These are phyloP conservation scores for Mermis nigrescens DNA, from an alignment of 2,888 invertebrate genomes.

Conservation along the genomic window DNA sequence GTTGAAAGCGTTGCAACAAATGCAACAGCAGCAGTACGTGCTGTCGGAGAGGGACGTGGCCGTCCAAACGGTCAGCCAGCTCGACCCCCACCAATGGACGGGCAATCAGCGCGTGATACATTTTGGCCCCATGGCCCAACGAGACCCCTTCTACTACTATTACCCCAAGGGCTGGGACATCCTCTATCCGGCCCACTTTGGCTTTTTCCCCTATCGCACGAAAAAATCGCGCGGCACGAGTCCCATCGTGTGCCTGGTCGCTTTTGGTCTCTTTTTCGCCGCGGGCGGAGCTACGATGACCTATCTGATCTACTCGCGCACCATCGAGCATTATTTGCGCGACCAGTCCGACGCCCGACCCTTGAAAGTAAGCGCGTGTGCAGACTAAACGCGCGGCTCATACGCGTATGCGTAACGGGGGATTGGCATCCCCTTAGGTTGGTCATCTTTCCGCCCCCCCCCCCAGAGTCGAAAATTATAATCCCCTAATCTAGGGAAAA, in stretches of 20 bases:
- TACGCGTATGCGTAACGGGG: no score
- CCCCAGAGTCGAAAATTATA: no score
- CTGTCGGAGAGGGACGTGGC: conserved; percentile 1
- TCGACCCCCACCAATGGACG: conserved; percentile 10
- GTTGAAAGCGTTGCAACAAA: no score
- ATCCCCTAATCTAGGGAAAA: no score
- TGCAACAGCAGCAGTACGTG: background rate
- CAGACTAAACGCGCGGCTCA: no score
- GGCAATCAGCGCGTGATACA: conserved; percentile 21
- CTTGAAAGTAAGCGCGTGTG: no score
- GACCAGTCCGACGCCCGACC: no score
- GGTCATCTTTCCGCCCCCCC: no score
- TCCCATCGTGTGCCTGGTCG: conserved; percentile 24
- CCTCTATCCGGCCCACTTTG: conserved; percentile 30
- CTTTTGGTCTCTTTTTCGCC: conserved; percentile 29
- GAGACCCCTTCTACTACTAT: conserved; percentile 31
- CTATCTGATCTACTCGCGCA: conserved; percentile 21
- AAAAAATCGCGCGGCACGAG: conserved; percentile 32
- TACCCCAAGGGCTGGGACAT: conserved; percentile 33
- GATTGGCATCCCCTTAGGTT: no score
- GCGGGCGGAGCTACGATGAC: conserved; percentile 28
- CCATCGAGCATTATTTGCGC: background rate
- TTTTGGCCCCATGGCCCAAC: conserved; percentile 31
- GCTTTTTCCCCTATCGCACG: conserved; percentile 32
- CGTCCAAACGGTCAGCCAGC: conserved; percentile 3